Percentiles rank a stretch among this genome's conserved stretches.
Conservation (phyloP, 1,140 invertebrate genomes). For the Vanessa tameamea region DNA sequence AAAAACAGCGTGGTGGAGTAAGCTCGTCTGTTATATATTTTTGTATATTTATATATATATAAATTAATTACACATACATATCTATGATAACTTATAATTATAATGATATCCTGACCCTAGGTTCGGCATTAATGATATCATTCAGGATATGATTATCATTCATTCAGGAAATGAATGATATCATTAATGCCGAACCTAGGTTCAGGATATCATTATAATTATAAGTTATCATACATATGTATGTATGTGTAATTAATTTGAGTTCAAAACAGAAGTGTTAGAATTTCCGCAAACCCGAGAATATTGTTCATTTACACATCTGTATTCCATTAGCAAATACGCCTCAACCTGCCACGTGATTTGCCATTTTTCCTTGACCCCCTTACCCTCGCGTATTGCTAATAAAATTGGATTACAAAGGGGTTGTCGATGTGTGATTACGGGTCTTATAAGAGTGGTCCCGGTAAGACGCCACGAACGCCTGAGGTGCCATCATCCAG, state of each 20-base stretch:
- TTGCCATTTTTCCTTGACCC: constrained; percentile 52
- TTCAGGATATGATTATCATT: no score
- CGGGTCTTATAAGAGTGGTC: constrained; percentile 57
- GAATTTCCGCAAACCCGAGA: constrained; percentile 61
- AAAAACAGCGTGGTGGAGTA: no score
- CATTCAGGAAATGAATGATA: no score
- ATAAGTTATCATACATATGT: no score
- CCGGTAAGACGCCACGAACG: constrained; percentile 68
- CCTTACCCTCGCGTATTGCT: constrained; percentile 30
- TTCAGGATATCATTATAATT: no score
- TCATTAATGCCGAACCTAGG: no score
- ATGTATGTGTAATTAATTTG: not conserved
- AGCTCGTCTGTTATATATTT: no score
- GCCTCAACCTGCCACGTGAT: constrained; percentile 60
- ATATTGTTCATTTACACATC: constrained; percentile 69
- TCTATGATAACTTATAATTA: no score
- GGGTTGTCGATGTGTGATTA: constrained; percentile 60
- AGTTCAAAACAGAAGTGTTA: constrained; percentile 36
- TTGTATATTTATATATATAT: no score
- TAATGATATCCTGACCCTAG: no score
- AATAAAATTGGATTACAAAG: constrained; percentile 52
- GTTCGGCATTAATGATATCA: no score
- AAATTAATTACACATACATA: no score
- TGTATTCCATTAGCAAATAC: constrained; percentile 77
- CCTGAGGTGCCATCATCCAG: constrained; percentile 69